Evolutionary conservation across 2,797 vertebrate species (phyloP).

Genomic region (Onychomys leucogaster): DNA sequence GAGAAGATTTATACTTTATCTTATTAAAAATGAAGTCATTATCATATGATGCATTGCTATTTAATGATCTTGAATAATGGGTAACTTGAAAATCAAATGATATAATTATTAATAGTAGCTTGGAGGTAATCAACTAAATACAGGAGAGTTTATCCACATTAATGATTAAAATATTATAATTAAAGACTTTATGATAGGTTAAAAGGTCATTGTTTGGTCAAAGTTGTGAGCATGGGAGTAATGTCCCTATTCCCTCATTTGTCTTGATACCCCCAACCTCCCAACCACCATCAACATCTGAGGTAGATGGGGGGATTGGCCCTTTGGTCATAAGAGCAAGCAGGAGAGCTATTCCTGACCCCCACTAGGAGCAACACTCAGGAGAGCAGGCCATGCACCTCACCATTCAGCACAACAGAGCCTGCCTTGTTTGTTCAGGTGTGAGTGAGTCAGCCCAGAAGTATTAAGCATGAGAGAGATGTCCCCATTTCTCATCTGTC

Average conservation of each 20-base stretch:
- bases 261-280: too few species aligned
- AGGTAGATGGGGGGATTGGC: too few species aligned
- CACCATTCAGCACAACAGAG: too few species aligned
- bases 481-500: background rate
- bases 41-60: background rate
- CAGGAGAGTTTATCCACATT: background rate
- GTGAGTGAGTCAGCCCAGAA: too few species aligned
- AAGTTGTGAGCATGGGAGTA: background rate
- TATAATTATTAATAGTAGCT: constrained; percentile 19
- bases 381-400: too few species aligned
- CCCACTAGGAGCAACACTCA: too few species aligned
- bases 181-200: background rate
- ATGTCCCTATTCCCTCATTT: background rate
- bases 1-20: constrained; percentile 31
- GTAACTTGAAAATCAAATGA: constrained; percentile 17
- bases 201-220: background rate
- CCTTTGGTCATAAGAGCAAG: too few species aligned
- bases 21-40: constrained; percentile 33
- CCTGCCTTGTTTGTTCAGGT: too few species aligned
- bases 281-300: too few species aligned
- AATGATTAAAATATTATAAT: constrained; percentile 36
- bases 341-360: too few species aligned
- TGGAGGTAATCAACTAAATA: constrained; percentile 25
- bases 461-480: too few species aligned
- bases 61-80: constrained; percentile 7